Conservation (phyloP, 2,797 vertebrate species). For the Sebastes iracundus region DNA sequence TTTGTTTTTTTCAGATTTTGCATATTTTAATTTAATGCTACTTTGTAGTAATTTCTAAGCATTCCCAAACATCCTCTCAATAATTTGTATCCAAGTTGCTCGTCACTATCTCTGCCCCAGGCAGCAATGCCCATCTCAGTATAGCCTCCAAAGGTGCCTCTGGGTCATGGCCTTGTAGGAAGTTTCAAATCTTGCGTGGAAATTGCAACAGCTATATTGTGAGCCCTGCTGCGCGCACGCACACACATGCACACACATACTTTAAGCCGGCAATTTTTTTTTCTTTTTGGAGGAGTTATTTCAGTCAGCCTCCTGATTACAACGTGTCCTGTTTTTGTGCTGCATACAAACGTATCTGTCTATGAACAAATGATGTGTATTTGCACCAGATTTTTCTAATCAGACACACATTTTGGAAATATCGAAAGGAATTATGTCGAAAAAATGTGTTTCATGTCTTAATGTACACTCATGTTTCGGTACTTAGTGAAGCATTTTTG, state of each 20-base stretch:
- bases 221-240: background rate
- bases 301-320: background rate
- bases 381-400: background rate
- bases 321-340: background rate
- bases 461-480: background rate
- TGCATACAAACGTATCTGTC: background rate
- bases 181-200: slow-evolving; percentile 48
- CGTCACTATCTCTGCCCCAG: background rate
- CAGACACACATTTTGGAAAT: background rate
- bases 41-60: background rate
- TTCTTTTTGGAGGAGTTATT: background rate
- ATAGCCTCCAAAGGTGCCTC: slow-evolving; percentile 32
- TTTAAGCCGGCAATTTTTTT: slow-evolving; percentile 1
- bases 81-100: background rate
- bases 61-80: background rate
- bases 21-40: background rate
- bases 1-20: background rate
- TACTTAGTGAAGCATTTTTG: background rate
- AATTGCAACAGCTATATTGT: slow-evolving; percentile 42
- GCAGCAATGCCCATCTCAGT: slow-evolving; percentile 8
- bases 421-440: background rate
- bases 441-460: background rate
- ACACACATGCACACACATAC: background rate
- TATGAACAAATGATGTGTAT: background rate
- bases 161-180: slow-evolving; percentile 23